Conservation (phyloP, 2,888 invertebrate species). For the Ypsolopha scabrella region DNA sequence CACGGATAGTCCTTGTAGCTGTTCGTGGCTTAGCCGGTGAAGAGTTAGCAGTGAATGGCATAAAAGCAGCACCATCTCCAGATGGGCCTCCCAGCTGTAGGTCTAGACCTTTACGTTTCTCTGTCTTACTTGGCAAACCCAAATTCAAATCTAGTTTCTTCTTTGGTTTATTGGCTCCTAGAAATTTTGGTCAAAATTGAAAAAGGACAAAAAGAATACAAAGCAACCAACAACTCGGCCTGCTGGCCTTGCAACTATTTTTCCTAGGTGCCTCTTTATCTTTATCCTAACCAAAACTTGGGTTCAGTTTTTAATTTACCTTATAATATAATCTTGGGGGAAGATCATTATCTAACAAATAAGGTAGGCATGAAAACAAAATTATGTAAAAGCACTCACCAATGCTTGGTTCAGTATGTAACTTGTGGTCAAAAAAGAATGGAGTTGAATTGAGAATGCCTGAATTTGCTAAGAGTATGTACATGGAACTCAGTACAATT, state of each 20-base stretch:
- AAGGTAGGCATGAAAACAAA: neutral
- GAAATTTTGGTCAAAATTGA: conserved; percentile 14
- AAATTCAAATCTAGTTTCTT: conserved; percentile 49
- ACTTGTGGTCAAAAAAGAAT: neutral
- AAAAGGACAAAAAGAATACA: too few species aligned
- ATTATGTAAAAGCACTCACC: neutral
- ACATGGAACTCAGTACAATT: too few species aligned
- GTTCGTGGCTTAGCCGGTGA: conserved; percentile 38
- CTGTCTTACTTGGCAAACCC: conserved; percentile 43
- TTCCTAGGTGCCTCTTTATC: too few species aligned
- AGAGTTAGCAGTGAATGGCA: conserved; percentile 53
- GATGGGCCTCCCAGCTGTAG: conserved; percentile 66
- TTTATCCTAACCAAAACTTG: conserved; percentile 1
- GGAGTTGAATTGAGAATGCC: neutral
- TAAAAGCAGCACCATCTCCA: conserved; percentile 57
- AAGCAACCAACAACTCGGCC: too few species aligned
- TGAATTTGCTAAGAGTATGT: too few species aligned
- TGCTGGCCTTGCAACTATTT: too few species aligned
- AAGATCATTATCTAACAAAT: neutral
- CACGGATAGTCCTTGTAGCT: conserved; percentile 53
- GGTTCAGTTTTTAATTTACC: neutral
- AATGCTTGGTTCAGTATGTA: neutral
- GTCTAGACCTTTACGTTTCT: conserved; percentile 72
- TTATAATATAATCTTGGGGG: conserved; percentile 4
- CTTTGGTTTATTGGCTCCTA: conserved; percentile 52